phyloP scores from a whole-genome alignment of 2,888 invertebrate genomes.

The Mechanitis mazaeus region DNA sequence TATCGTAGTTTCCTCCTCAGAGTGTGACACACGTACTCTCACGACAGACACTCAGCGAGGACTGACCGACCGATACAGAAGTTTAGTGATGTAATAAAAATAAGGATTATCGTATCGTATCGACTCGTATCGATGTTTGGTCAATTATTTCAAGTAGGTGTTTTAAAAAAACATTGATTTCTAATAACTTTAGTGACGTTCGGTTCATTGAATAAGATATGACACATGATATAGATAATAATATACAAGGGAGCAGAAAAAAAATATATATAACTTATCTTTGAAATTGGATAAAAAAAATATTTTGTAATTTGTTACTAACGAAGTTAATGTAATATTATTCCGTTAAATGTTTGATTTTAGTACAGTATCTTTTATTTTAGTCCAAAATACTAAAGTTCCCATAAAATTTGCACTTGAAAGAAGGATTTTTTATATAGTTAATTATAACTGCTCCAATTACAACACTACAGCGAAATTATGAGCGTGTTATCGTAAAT shows the following conservation, averaged over 20 bases:
- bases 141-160: too few relatives aligned
- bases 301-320: too few relatives aligned
- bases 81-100: slow-evolving; percentile 28
- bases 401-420: too few relatives aligned
- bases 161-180: too few relatives aligned
- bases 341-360: too few relatives aligned
- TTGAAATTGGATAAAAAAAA: too few relatives aligned
- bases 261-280: too few relatives aligned
- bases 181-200: too few relatives aligned
- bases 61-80: slow-evolving; percentile 28
- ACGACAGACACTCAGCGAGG: slow-evolving; percentile 28
- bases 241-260: too few relatives aligned
- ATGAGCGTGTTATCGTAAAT: slow-evolving; percentile 45
- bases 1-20: slow-evolving; percentile 22
- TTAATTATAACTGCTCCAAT: neutral
- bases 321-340: too few relatives aligned
- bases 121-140: neutral
- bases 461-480: slow-evolving; percentile 27
- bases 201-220: neutral
- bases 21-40: slow-evolving; percentile 21
- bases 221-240: neutral
- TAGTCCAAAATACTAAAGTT: too few relatives aligned
- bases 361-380: too few relatives aligned
- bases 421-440: neutral
- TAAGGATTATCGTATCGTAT: slow-evolving; percentile 20